Conservation (phyloP, 2,797 vertebrate species). For the Anguilla marmorata region DNA sequence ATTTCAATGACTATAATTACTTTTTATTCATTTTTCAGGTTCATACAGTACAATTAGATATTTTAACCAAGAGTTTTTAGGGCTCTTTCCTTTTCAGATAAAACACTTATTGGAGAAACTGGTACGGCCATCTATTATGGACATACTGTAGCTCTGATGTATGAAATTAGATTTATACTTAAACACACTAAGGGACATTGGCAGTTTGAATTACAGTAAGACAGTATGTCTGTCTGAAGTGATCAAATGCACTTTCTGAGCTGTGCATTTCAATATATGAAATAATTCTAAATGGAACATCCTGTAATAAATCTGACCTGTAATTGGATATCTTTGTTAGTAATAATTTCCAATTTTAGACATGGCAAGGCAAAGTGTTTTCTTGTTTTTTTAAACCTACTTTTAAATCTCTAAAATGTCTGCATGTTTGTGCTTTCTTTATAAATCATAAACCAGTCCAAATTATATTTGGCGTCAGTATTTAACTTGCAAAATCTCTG, state of each 20-base stretch:
- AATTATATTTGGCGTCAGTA: not conserved
- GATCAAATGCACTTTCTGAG: not conserved
- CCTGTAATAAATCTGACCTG: not conserved
- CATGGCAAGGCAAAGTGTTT: not conserved
- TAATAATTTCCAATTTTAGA: not conserved
- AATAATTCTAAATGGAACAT: not conserved
- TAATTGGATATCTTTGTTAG: not conserved
- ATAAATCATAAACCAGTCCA: not conserved
- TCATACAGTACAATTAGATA: not conserved
- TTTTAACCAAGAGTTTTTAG: not conserved
- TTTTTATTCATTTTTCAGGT: not conserved
- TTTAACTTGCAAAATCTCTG: not conserved
- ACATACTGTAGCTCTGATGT: not conserved
- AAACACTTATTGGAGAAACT: not conserved
- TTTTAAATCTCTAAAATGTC: not conserved
- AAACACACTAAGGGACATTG: conserved; percentile 21
- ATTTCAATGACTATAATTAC: conserved; percentile 3
- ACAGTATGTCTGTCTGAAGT: conserved; percentile 53
- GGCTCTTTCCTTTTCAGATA: not conserved
- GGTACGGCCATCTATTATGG: not conserved
- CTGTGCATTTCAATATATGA: not conserved
- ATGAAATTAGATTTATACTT: not conserved
- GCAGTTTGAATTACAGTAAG: conserved; percentile 54
- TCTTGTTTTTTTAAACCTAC: not conserved
- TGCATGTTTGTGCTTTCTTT: not conserved